Conservation (phyloP, 2,113 vertebrate genomes). For the Aplodontia rufa region DNA sequence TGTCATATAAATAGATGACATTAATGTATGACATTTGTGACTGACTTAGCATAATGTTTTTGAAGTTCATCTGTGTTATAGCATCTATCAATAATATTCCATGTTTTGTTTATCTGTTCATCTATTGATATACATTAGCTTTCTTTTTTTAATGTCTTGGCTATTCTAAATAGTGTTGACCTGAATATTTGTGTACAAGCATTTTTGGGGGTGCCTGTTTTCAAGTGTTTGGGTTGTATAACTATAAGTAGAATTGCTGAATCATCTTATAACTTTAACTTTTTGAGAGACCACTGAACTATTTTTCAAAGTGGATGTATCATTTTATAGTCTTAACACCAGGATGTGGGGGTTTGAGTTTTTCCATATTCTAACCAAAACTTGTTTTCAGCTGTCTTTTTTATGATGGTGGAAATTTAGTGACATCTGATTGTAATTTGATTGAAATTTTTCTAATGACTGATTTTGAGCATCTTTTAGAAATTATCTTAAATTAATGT, state of each 20-base stretch:
- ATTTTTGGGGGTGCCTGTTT: background rate
- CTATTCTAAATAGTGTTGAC: background rate
- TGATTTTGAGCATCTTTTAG: background rate
- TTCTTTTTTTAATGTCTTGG: too few relatives aligned
- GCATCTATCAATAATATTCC: background rate
- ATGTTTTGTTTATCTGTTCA: background rate
- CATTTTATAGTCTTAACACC: background rate
- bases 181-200: background rate
- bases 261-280: background rate
- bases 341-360: background rate
- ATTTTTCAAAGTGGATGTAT: background rate
- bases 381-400: background rate
- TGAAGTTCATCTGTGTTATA: background rate
- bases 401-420: background rate
- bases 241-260: background rate
- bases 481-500: background rate
- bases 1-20: background rate
- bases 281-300: background rate
- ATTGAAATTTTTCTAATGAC: background rate
- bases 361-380: background rate
- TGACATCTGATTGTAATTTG: background rate
- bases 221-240: background rate
- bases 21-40: background rate
- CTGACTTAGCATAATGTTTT: background rate
- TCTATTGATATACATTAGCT: background rate